phyloP scores from a whole-genome alignment of 2,888 invertebrate species.

The Trachelus tabidus region DNA sequence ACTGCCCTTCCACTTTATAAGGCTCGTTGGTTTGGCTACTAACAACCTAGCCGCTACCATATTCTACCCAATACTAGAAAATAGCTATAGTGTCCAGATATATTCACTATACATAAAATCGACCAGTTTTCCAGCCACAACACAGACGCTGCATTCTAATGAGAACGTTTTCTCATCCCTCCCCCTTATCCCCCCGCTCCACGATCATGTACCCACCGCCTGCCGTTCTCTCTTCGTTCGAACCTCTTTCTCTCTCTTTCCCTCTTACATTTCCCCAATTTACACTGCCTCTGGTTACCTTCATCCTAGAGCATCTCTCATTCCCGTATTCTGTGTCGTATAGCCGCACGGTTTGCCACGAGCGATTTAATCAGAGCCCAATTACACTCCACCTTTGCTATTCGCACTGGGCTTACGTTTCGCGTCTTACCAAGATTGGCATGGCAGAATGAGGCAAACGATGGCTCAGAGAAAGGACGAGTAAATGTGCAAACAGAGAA shows the following conservation, averaged over 20 bases:
- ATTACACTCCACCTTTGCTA: constrained; percentile 41
- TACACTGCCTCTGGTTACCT: not conserved
- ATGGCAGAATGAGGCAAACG: not conserved
- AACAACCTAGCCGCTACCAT: not conserved
- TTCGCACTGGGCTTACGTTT: not conserved
- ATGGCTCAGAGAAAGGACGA: not conserved
- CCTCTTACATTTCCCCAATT: not conserved
- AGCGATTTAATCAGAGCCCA: constrained; percentile 52
- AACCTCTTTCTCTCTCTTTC: not conserved
- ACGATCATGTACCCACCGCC: not conserved
- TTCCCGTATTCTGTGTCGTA: not conserved
- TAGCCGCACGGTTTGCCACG: constrained; percentile 35
- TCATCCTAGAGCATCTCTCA: not conserved
- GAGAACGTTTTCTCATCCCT: not conserved
- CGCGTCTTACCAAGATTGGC: not conserved
- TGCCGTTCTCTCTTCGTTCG: not conserved
- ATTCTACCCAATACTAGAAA: not conserved
- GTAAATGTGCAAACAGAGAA: not conserved
- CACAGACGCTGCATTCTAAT: not conserved
- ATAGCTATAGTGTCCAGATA: not conserved
- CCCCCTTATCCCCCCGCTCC: too few relatives aligned
- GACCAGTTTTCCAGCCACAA: not conserved
- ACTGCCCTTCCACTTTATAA: not conserved
- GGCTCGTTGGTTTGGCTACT: not conserved
- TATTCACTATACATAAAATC: not conserved